Evolutionary conservation across 1,140 invertebrate genomes (phyloP).

Genomic region (Reticulitermes speratus): DNA sequence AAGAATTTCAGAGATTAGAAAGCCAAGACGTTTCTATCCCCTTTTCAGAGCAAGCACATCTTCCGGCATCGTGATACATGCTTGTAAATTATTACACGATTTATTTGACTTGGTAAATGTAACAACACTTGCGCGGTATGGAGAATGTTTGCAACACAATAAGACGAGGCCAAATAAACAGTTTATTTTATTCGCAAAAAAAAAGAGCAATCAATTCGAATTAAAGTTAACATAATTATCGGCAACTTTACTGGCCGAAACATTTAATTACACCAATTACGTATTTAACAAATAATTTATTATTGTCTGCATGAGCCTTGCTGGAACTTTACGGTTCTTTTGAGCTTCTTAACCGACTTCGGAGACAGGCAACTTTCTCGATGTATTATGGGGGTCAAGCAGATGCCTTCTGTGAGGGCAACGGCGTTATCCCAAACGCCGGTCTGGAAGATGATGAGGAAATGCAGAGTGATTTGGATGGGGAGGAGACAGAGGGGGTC

Average conservation of each 20-base stretch:
- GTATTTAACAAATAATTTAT: not conserved
- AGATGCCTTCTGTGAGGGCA: not conserved
- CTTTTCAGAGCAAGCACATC: no score
- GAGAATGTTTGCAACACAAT: no score
- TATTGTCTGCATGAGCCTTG: not conserved
- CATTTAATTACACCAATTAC: conserved; percentile 1
- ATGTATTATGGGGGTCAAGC: not conserved
- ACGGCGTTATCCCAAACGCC: not conserved
- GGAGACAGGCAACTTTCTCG: not conserved
- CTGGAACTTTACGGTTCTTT: not conserved
- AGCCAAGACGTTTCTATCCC: no score
- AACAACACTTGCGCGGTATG: no score
- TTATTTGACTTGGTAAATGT: no score
- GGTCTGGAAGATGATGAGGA: not conserved
- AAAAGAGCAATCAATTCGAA: no score
- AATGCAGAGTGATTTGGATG: not conserved
- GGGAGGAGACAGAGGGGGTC: not conserved
- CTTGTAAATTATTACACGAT: no score
- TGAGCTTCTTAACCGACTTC: not conserved
- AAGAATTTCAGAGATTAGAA: no score
- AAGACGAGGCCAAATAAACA: no score
- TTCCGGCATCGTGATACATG: no score
- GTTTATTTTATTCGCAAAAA: no score
- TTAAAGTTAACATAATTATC: not conserved
- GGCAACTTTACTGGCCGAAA: not conserved